phyloP scores from a whole-genome alignment of 2,888 invertebrate species.

The Morpho achilles region DNA sequence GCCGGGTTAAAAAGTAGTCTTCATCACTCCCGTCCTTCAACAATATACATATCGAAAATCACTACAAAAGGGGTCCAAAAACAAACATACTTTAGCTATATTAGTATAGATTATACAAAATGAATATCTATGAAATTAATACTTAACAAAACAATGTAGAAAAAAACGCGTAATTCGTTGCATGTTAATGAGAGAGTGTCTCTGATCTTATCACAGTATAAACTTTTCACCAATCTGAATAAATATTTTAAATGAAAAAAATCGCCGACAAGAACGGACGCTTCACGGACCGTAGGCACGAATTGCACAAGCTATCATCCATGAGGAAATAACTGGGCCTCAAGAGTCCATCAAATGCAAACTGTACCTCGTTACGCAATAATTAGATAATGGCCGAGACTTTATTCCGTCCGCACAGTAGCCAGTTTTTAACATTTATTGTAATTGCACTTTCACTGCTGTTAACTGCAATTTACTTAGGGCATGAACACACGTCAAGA shows the following conservation, averaged over 20 bases:
- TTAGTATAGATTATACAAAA: no score
- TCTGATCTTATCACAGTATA: conserved; percentile 3
- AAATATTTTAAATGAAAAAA: conserved; percentile 18
- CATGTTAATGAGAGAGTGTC: conserved; percentile 5
- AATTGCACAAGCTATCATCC: conserved; percentile 45
- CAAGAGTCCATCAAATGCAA: conserved; percentile 46
- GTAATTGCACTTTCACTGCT: conserved; percentile 55
- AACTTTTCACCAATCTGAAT: conserved; percentile 21
- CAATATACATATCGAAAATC: no score
- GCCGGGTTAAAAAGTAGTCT: no score
- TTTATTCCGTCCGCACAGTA: conserved; percentile 36
- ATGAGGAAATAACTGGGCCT: conserved; percentile 50
- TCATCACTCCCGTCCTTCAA: no score
- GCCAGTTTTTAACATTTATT: conserved; percentile 40
- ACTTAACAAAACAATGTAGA: no score
- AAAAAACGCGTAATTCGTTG: no score
- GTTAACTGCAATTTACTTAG: conserved; percentile 16
- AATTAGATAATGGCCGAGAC: conserved; percentile 52
- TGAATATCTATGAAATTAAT: no score
- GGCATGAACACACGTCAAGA: conserved; percentile 1
- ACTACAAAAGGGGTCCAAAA: no score
- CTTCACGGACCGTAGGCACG: conserved; percentile 46
- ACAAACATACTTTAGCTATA: no score
- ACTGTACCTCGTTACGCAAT: conserved; percentile 52
- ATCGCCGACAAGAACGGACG: conserved; percentile 36